Percentiles rank a stretch among this genome's conserved stretches.
Evolutionary conservation across 2,113 vertebrate genomes (phyloP).

Genomic region (Colossoma macropomum): DNA sequence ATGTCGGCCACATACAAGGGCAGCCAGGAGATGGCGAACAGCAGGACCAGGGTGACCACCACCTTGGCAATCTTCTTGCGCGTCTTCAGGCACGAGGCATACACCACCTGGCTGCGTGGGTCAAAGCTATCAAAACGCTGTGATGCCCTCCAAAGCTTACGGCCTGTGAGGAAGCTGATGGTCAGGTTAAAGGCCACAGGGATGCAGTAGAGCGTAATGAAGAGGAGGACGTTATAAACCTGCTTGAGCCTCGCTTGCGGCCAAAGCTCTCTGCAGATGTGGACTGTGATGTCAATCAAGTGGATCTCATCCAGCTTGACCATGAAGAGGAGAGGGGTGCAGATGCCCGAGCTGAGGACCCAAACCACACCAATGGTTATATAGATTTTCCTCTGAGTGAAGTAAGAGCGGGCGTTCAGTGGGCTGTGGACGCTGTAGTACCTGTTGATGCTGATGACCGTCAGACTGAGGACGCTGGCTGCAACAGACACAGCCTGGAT

Average conservation of each 20-base stretch:
- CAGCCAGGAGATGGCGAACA: conserved; percentile 89
- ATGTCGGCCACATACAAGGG: conserved; percentile 89
- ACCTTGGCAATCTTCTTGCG: conserved; percentile 90
- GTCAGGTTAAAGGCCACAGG: conserved; percentile 90
- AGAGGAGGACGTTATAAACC: conserved; percentile 90
- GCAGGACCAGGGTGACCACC: conserved; percentile 88
- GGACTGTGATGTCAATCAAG: conserved; percentile 80
- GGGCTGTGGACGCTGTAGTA: conserved; percentile 90
- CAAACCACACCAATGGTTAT: conserved; percentile 85
- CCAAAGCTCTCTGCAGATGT: conserved; percentile 90
- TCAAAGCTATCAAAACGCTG: conserved; percentile 77
- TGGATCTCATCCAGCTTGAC: conserved; percentile 83
- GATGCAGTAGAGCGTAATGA: conserved; percentile 88
- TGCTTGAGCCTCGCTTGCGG: conserved; percentile 87
- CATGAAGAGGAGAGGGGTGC: conserved; percentile 88
- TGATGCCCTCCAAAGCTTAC: conserved; percentile 81
- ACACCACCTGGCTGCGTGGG: conserved; percentile 79
- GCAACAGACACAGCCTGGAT: conserved; percentile 89
- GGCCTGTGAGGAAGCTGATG: conserved; percentile 87
- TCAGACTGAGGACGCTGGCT: conserved; percentile 87
- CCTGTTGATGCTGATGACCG: conserved; percentile 88
- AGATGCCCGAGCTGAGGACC: conserved; percentile 86
- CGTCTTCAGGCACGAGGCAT: conserved; percentile 83
- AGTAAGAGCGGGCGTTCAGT: conserved; percentile 84
- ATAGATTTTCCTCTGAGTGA: conserved; percentile 84